Base-by-base conservation (phyloP, 2,888 invertebrate species). In the Endomychus coccineus region DNA sequence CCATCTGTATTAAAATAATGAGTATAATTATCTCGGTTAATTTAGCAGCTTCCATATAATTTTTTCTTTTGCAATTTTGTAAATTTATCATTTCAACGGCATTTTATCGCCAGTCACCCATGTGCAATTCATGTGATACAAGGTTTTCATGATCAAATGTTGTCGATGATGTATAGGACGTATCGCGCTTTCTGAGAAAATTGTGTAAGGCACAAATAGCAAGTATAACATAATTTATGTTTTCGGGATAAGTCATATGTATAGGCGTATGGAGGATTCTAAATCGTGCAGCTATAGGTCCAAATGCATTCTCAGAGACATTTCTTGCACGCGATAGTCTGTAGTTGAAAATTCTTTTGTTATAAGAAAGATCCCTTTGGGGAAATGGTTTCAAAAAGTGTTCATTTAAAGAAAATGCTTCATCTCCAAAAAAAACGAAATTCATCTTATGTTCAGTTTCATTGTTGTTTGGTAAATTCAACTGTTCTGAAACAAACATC, bases 291-390 rank as follows among this genome's bases (percentile, higher is more conserved):
- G 39, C 34, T 27, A 43, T 29, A 9, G 34, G 16, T 13, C 43
- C 40, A 34, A 40, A 43, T 14, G 34, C 36, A 40, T 43, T 40
- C 16, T 43, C 43, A 24, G 27, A 19, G 21, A 40, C 30, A 30
- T 32, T 32, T 30, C 36, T 28, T 16, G 36, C 17, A n/a, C n/a
- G n/a, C n/a, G n/a, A n/a, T n/a, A n/a, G n/a, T n/a, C n/a, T n/a
- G n/a, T n/a, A n/a, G n/a, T 43, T 43, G 17, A 37, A 43, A 16
- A 43, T 28, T 27, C 34, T 36, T 27, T 29, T 37, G 15, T 37
- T 24, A 21, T 37, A 30, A 17, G 30, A 33, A 14, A 43, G 27
- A 34, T 23, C 37, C 34, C 32, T 34, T 23, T 30, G 23, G 6
- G 35, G 16, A 31, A 28, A 39, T 21, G 39, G 38, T 34, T 39